These are phyloP conservation scores for Rhingia campestris DNA, from an alignment of 2,888 invertebrate species.

Conservation along the genomic window DNA sequence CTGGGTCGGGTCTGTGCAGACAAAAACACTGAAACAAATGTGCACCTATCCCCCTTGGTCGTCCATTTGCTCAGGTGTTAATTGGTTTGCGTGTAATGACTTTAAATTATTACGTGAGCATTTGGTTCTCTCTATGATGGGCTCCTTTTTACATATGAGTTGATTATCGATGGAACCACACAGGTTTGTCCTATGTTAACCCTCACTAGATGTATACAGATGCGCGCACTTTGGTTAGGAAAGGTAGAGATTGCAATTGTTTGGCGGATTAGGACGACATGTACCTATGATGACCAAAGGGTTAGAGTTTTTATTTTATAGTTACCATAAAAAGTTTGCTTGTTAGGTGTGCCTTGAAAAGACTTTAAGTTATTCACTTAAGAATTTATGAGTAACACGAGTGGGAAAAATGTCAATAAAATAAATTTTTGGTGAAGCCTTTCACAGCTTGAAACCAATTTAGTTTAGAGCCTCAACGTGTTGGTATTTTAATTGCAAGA, in stretches of 20 bases:
- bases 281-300: not conserved
- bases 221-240: not conserved
- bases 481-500: no score
- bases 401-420: no score
- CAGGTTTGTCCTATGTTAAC: conserved; percentile 10
- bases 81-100: conserved; percentile 76
- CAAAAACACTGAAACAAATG: conserved; percentile 12
- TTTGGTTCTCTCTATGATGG: conserved; percentile 13
- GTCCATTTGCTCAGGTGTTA: conserved; percentile 75
- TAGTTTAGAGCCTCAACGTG: no score
- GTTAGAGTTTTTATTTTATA: not conserved
- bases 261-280: conserved; percentile 1
- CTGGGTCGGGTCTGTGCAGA: not conserved
- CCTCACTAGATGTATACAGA: not conserved
- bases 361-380: no score
- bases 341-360: not conserved
- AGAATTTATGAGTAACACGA: no score
- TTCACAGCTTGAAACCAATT: no score
- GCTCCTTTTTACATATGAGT: conserved; percentile 46
- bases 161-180: conserved; percentile 25
- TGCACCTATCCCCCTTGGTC: not conserved
- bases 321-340: not conserved
- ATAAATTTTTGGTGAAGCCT: no score
- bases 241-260: not conserved
- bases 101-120: conserved; percentile 72